A percentile compares a stretch with the other conserved stretches of the same genome.
Conservation (phyloP, 1,140 invertebrate genomes). For the Monochamus saltuarius region DNA sequence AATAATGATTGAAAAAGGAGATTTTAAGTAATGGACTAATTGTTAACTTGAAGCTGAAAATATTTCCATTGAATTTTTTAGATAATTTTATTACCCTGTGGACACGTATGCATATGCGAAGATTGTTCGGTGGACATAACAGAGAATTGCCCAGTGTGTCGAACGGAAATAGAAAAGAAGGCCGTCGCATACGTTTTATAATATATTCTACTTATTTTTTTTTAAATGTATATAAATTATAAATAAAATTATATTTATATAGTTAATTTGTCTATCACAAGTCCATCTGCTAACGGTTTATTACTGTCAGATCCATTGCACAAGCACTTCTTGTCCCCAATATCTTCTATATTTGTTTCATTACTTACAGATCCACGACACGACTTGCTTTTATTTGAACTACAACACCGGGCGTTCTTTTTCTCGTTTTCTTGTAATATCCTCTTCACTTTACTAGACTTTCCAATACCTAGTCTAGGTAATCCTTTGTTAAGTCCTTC, state of each 20-base stretch:
- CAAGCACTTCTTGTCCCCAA: slow-evolving; percentile 8
- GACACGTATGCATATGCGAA: slow-evolving; percentile 81
- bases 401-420: slow-evolving; percentile 7
- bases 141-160: slow-evolving; percentile 71
- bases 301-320: slow-evolving; percentile 1
- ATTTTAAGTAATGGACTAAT: no score
- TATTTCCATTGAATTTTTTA: slow-evolving; percentile 52
- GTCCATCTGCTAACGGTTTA: neutral
- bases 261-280: slow-evolving; percentile 2
- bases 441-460: slow-evolving; percentile 75
- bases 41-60: no score
- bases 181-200: slow-evolving; percentile 70
- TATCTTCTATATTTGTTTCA: neutral
- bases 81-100: slow-evolving; percentile 79
- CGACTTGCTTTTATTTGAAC: neutral
- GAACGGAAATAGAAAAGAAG: slow-evolving; percentile 63
- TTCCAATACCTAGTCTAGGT: slow-evolving; percentile 83
- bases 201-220: slow-evolving; percentile 18
- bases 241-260: slow-evolving; percentile 8
- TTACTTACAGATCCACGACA: neutral
- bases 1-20: no score
- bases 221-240: slow-evolving; percentile 7
- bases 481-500: slow-evolving; percentile 94
- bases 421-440: slow-evolving; percentile 52
- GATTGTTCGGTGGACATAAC: slow-evolving; percentile 73